Evolutionary conservation across 2,113 vertebrate species (phyloP).

Genomic region (Psettodes erumei): DNA sequence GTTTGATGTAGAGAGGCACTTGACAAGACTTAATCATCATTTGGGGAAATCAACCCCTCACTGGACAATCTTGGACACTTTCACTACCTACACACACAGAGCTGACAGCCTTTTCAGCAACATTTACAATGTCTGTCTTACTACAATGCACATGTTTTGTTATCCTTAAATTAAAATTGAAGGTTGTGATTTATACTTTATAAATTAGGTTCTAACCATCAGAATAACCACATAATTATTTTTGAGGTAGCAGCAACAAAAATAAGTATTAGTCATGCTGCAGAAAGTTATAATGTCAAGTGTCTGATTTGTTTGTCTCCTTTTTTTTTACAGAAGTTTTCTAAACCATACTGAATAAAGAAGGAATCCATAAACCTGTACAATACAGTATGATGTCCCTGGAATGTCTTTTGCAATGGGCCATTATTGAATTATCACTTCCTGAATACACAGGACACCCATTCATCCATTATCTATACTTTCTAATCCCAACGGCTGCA

Average conservation of each 20-base stretch:
- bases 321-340: not conserved
- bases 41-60: conserved; percentile 20
- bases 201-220: not conserved
- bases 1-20: conserved; percentile 20
- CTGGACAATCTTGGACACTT: too few species aligned
- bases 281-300: not conserved
- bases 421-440: not conserved
- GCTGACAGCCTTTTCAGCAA: conserved; percentile 2
- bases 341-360: not conserved
- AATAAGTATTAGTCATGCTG: not conserved
- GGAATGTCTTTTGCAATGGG: not conserved
- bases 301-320: not conserved
- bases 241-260: not conserved
- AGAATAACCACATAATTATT: not conserved
- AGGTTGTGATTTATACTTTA: not conserved
- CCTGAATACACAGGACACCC: not conserved
- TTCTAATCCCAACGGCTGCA: not conserved
- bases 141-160: not conserved
- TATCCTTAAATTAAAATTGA: not conserved
- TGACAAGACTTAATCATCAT: conserved; percentile 8
- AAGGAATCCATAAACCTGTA: not conserved
- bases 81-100: not conserved
- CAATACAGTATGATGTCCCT: not conserved
- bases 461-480: not conserved
- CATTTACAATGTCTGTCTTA: not conserved